Percentiles rank a stretch among this genome's conserved stretches.
Evolutionary conservation across 2,797 vertebrate genomes (phyloP).

Genomic region (Acestrorhynchus altus): DNA sequence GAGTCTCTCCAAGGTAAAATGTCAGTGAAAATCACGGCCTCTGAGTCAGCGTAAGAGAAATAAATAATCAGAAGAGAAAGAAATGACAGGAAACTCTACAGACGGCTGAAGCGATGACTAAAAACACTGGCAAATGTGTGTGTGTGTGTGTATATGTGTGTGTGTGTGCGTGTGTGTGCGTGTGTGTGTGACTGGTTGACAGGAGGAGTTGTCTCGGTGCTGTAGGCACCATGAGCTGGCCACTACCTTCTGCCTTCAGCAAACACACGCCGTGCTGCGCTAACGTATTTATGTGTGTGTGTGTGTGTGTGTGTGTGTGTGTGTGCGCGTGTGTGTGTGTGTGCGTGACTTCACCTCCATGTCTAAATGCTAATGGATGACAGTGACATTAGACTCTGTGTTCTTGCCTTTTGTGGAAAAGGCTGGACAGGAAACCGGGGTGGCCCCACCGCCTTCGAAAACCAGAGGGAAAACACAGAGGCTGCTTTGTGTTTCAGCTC

Average conservation of each 20-base stretch:
- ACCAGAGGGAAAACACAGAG: slow-evolving; percentile 78
- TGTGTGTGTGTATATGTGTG: slow-evolving; percentile 26
- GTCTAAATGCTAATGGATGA: slow-evolving; percentile 67
- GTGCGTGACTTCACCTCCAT: slow-evolving; percentile 59
- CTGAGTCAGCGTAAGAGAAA: slow-evolving; percentile 69
- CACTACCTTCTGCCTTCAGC: slow-evolving; percentile 61
- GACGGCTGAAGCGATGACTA: slow-evolving; percentile 75
- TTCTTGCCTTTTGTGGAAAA: slow-evolving; percentile 77
- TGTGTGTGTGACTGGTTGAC: slow-evolving; percentile 26
- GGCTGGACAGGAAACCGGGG: slow-evolving; percentile 74
- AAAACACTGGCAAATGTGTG: slow-evolving; percentile 62
- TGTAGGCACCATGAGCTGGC: slow-evolving; percentile 61
- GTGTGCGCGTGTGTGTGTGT: slow-evolving; percentile 54
- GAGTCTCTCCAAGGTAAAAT: slow-evolving; percentile 60
- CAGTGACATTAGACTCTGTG: slow-evolving; percentile 69
- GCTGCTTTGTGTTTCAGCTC: slow-evolving; percentile 75
- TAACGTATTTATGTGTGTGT: slow-evolving; percentile 52
- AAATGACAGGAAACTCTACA: slow-evolving; percentile 70
- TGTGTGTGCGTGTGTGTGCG: slow-evolving; percentile 30
- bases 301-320: slow-evolving; percentile 56
- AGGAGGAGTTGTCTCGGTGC: slow-evolving; percentile 57
- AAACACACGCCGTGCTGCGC: slow-evolving; percentile 55
- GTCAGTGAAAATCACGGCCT: slow-evolving; percentile 60
- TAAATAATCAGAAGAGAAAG: slow-evolving; percentile 62
- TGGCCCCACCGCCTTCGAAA: slow-evolving; percentile 70